Base-by-base conservation (phyloP, 35 echinoderm and acorn worm species). In the Lytechinus pictus region DNA sequence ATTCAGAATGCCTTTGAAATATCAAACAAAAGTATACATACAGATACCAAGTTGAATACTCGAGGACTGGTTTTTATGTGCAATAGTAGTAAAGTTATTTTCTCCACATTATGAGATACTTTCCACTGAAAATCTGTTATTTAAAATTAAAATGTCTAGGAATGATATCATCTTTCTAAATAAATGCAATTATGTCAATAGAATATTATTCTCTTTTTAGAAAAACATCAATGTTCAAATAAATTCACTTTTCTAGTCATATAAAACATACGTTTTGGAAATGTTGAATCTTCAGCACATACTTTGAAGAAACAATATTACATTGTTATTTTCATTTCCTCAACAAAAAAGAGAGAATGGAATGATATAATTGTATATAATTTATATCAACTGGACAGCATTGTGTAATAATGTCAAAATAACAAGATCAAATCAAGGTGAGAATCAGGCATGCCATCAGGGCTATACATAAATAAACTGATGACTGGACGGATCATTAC, bases 401-500 rank as follows among this genome's bases (percentile, higher is more conserved):
- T 5, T 79, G 21, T 24, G 19, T 79, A 16, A 24, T 5, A 24
- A 24, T 14, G 16, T 79, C 66, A 79, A n/a, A 7, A 24, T 16
- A n/a, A 79, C 16, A 1, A 24, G 19, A 79, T n/a, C 56, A 24
- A 79, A 79, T 79, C 66, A 79, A 79, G 66, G 66, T 79, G 66
- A 16, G n/a, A 79, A 79, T 24, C 21, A 79, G 19, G n/a, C 2
- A 52, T 90, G 24, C 52, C 16, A 52, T 90, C 14, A 90, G 28
- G 88, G 88, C 29, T 10, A 8, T 44, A 1, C 29, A 90, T 52
- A 90, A 90, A 90, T 90, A 90, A 14, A 4, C 44, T 90, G 4
- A 52, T 54, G 52, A 21, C n/a, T 90, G 88, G 88, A 90, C 88
- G 88, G 88, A 54, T 90, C 28, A 90, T n/a, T 52, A 79, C n/a